A percentile compares a stretch with the other conserved stretches of the same genome.
phyloP scores from a whole-genome alignment of 2,797 vertebrate species.

The Cygnus olor region DNA sequence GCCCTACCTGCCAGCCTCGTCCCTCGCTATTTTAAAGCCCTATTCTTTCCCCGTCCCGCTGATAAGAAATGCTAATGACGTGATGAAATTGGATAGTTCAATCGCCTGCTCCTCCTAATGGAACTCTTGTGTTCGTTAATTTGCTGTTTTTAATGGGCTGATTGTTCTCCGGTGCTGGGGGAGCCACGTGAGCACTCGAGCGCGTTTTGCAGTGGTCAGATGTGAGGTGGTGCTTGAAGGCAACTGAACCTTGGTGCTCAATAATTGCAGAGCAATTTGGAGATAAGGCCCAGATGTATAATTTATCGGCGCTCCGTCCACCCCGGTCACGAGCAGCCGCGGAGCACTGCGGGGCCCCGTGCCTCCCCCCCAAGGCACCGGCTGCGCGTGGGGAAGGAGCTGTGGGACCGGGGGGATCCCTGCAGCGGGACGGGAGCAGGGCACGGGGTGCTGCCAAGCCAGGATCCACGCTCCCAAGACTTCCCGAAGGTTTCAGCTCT shows the following conservation, averaged over 20 bases:
- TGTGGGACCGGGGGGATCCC: too few relatives aligned
- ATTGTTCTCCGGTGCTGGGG: constrained; percentile 49
- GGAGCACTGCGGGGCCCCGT: rapidly evolving
- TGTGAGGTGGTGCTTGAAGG: constrained; percentile 32
- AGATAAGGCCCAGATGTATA: constrained; percentile 68
- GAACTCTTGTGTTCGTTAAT: neutral
- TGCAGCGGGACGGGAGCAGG: neutral
- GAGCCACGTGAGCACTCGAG: constrained; percentile 17
- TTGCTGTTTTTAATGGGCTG: constrained; percentile 56
- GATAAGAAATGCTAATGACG: constrained; percentile 58
- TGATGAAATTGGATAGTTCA: constrained; percentile 40
- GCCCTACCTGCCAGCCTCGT: neutral
- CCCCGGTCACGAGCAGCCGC: neutral
- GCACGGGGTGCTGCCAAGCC: rapidly evolving
- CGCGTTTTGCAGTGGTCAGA: neutral
- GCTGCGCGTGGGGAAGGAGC: too few relatives aligned
- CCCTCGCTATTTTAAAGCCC: neutral
- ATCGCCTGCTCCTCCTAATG: neutral
- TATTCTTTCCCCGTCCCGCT: neutral
- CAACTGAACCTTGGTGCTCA: constrained; percentile 50
- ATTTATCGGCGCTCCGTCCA: constrained; percentile 49
- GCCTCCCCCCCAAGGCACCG: rapidly evolving
- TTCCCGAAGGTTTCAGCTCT: neutral
- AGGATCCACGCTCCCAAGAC: rapidly evolving
- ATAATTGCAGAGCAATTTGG: constrained; percentile 70